Evolutionary conservation across 2,888 invertebrate species (phyloP).

Genomic region (Apamea crenata): DNA sequence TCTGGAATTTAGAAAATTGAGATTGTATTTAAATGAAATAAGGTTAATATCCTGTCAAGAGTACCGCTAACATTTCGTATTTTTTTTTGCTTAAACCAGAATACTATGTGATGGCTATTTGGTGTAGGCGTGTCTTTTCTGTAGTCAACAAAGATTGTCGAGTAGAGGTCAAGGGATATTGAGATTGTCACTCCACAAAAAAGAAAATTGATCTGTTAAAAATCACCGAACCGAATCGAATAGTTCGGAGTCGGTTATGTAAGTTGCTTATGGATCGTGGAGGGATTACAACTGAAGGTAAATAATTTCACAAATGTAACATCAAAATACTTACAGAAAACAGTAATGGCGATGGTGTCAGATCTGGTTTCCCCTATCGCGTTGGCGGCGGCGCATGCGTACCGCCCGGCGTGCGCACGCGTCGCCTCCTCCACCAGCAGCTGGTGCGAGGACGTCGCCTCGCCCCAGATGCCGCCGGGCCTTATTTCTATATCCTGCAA

Average conservation of each 20-base stretch:
- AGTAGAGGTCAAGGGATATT: not conserved
- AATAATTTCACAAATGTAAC: not conserved
- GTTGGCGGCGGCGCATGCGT: slow-evolving; percentile 84
- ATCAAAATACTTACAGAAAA: slow-evolving; percentile 80
- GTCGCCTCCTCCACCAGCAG: slow-evolving; percentile 80
- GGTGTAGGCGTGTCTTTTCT: not conserved
- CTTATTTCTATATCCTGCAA: slow-evolving; percentile 82
- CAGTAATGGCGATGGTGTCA: slow-evolving; percentile 79
- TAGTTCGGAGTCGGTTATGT: not conserved
- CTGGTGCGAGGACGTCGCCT: slow-evolving; percentile 71
- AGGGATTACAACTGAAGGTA: no score
- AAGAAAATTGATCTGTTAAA: not conserved
- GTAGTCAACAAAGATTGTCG: not conserved
- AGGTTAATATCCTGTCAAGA: not conserved
- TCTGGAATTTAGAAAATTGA: slow-evolving; percentile 66
- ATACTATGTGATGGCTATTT: not conserved
- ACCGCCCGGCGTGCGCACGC: slow-evolving; percentile 81
- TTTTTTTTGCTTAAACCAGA: not conserved
- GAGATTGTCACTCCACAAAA: not conserved
- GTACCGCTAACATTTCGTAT: not conserved
- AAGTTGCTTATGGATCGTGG: not conserved
- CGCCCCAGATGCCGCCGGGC: slow-evolving; percentile 81
- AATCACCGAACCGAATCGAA: not conserved
- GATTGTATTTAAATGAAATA: not conserved
- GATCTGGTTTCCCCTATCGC: slow-evolving; percentile 82